Evolutionary conservation across 2,888 invertebrate species (phyloP), one percentile per base, ranked within the genome.

Genomic region (Heteropelma amictum): DNA sequence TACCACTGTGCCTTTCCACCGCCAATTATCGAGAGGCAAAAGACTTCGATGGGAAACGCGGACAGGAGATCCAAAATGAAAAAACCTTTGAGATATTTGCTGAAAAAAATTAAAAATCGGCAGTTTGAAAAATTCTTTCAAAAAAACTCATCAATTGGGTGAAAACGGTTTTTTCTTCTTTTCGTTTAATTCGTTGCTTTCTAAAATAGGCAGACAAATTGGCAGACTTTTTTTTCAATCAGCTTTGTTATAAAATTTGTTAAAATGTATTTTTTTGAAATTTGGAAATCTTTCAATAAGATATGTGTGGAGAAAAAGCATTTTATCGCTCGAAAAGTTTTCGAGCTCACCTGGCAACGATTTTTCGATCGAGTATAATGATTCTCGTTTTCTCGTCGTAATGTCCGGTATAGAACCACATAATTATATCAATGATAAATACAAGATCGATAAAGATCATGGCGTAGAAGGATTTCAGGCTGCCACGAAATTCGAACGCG

Each of bases 371-470:
- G 45, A 90, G 77, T 51, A 84, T 80, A 26, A 89, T 81, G 19
- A 81, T 72, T 49, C 84, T 84, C 3, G 83, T 86, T 3, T 58
- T 69, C 6, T 76, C 61, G 53, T 88, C 86, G 35, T 87, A 86
- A 60, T 87, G 86, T 3, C 90, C 90, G 17, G 89, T 89, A 17
- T 86, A 83, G 74, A 90, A 89, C 58, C 81, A 82, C 12, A 88
- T 35, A 0, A 84, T 28, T 19, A 88, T 83, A 51, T 90, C 90
- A 7, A 84, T 33, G 0, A 85, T 33, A 40, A 88, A 86, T 0
- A 86, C 69, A 1, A 75, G 3, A 71, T 89, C 86, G 1, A 88
- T 76, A 0, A 72, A 4, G 1, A 85, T 14, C 12, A 83, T 76
- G 5, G 78, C 26, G 1, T 69, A 33, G 12, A 83, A 68, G 80